Percentiles rank a stretch among this genome's conserved stretches.
These are phyloP conservation scores for Metaphire vulgaris DNA, from an alignment of 1,140 invertebrate species.

Conservation along the genomic window DNA sequence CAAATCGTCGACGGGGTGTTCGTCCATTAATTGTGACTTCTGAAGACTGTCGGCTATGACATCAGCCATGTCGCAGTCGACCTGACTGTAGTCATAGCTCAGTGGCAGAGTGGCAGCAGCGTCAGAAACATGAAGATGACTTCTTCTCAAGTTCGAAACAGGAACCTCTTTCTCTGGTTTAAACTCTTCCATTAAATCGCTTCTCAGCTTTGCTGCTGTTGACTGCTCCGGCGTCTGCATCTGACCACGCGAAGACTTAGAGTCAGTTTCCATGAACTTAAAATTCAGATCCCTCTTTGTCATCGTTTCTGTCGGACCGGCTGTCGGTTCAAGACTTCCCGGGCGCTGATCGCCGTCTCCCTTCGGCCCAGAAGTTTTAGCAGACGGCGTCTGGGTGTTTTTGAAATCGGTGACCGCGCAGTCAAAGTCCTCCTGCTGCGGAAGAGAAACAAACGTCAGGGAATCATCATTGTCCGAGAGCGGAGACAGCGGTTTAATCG, in stretches of 20 bases:
- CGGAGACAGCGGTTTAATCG: conserved; percentile 40
- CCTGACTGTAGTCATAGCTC: not conserved
- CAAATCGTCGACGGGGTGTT: conserved; percentile 30
- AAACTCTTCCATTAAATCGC: not conserved
- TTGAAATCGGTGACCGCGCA: not conserved
- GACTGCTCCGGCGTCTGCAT: not conserved
- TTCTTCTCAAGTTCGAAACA: not conserved
- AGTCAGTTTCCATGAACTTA: not conserved
- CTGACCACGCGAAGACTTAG: not conserved
- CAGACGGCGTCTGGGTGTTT: not conserved
- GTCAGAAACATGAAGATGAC: not conserved
- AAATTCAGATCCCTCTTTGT: not conserved
- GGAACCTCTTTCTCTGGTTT: not conserved
- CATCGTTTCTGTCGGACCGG: not conserved
- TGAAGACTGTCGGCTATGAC: conserved; percentile 6
- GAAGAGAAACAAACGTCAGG: conserved; percentile 42
- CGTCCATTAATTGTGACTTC: conserved; percentile 37
- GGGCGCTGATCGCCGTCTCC: not conserved
- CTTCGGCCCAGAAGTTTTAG: not conserved
- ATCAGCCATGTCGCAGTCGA: not conserved
- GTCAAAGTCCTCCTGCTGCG: conserved; percentile 31
- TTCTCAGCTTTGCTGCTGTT: not conserved
- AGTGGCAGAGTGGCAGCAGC: not conserved
- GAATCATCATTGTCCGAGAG: conserved; percentile 36
- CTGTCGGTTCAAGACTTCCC: no score